phyloP scores from a whole-genome alignment of 2,888 invertebrate genomes.

The Entomobrya multifasciata region DNA sequence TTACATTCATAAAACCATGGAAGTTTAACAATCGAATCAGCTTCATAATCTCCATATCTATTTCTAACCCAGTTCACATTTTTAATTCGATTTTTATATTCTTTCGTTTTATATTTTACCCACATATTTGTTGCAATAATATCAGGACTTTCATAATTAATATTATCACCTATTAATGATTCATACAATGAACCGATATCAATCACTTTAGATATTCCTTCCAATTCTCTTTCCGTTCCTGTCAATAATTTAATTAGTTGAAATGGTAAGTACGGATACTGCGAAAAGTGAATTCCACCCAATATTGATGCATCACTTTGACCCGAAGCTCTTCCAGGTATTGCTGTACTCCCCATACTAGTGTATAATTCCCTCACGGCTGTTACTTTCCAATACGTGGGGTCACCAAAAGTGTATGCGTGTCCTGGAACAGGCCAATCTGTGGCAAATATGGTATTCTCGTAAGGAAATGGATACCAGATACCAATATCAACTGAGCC shows the following conservation, averaged over 20 bases:
- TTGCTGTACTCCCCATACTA: not conserved
- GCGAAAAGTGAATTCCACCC: constrained; percentile 65
- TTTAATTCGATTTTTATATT: no score
- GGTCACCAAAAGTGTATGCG: no score
- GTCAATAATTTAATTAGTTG: constrained; percentile 31
- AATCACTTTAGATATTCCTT: not conserved
- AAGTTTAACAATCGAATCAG: constrained; percentile 17
- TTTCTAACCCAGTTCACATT: not conserved
- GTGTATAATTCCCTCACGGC: no score
- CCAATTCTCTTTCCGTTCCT: not conserved
- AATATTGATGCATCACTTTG: constrained; percentile 37
- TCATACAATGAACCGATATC: not conserved
- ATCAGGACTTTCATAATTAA: no score
- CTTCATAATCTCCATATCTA: not conserved
- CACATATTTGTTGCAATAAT: not conserved
- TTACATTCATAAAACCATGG: constrained; percentile 69
- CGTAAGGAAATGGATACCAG: constrained; percentile 51
- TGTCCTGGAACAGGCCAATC: no score
- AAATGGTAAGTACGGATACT: constrained; percentile 54
- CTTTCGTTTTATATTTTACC: no score
- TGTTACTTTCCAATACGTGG: no score
- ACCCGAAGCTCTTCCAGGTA: not conserved
- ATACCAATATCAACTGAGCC: constrained; percentile 52
- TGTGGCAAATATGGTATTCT: constrained; percentile 7
- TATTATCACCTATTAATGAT: no score